phyloP scores from a whole-genome alignment of 2,888 invertebrate genomes.

The Orthonevra nobilis region DNA sequence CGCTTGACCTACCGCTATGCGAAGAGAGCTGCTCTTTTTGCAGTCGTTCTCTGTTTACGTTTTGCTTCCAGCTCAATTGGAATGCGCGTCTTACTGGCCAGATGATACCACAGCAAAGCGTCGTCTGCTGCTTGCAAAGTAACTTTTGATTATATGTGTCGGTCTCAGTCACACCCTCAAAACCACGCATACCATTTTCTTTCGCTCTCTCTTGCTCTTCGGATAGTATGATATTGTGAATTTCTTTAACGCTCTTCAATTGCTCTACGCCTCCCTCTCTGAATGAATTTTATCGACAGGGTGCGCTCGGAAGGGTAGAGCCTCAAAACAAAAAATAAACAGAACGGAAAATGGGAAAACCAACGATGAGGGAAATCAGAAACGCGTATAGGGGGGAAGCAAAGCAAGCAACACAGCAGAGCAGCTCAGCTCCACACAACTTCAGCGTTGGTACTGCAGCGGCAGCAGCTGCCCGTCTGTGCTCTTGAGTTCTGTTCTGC shows the following conservation, averaged over 20 bases:
- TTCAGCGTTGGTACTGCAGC: constrained; percentile 26
- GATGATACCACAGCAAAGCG: too few relatives aligned
- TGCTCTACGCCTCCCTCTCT: constrained; percentile 38
- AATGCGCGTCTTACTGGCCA: constrained; percentile 20
- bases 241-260: constrained; percentile 16
- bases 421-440: constrained; percentile 45
- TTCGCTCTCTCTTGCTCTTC: constrained; percentile 39
- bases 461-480: constrained; percentile 42
- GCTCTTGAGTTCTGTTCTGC: constrained; percentile 63
- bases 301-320: constrained; percentile 55
- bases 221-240: not conserved
- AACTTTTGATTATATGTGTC: too few relatives aligned
- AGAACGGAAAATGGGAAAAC: too few relatives aligned
- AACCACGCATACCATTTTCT: too few relatives aligned
- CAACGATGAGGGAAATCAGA: constrained; percentile 50
- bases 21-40: not conserved
- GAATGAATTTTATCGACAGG: constrained; percentile 62
- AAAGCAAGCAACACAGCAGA: too few relatives aligned
- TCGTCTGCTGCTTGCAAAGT: constrained; percentile 50
- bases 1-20: constrained; percentile 37
- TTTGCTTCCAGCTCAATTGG: constrained; percentile 41
- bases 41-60: constrained; percentile 61
- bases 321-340: constrained; percentile 36
- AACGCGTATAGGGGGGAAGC: constrained; percentile 33
- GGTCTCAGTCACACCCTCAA: too few relatives aligned